These are phyloP conservation scores for Halichoerus grypus DNA, from an alignment of 2,113 vertebrate species.

Conservation along the genomic window DNA sequence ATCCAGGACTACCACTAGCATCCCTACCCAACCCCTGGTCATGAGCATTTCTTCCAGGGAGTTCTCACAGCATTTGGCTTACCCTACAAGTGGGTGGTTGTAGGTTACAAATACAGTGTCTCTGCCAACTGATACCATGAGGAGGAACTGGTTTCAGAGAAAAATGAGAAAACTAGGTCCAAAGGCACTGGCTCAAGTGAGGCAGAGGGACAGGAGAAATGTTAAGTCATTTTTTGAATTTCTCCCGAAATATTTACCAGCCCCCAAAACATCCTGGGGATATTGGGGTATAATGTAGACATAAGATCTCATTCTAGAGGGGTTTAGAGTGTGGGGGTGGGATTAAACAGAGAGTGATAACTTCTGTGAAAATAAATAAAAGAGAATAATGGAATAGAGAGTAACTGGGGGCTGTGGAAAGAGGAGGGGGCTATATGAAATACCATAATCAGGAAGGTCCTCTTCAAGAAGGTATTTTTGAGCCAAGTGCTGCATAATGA, in stretches of 20 bases:
- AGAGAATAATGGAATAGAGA: background rate
- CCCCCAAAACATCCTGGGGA: background rate
- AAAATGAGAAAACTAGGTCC: background rate
- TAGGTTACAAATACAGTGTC: background rate
- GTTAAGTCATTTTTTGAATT: background rate
- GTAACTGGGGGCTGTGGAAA: background rate
- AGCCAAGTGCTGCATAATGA: background rate
- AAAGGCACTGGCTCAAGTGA: background rate
- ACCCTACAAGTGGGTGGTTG: background rate
- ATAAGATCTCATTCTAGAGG: background rate
- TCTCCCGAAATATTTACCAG: constrained; percentile 14
- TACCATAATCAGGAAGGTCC: background rate
- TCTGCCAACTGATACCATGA: background rate
- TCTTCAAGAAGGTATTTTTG: background rate
- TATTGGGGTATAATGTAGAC: background rate
- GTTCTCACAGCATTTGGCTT: constrained; percentile 5
- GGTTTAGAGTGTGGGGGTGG: background rate
- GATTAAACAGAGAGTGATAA: background rate
- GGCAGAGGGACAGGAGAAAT: background rate
- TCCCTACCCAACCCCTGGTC: background rate
- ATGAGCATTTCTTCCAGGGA: background rate
- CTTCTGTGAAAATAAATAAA: background rate
- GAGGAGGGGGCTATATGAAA: background rate
- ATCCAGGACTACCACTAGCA: background rate
- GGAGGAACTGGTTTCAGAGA: constrained; percentile 12